A percentile compares a stretch with the other conserved stretches of the same genome.
phyloP scores from a whole-genome alignment of 2,113 vertebrate genomes.

The Pelodiscus sinensis region DNA sequence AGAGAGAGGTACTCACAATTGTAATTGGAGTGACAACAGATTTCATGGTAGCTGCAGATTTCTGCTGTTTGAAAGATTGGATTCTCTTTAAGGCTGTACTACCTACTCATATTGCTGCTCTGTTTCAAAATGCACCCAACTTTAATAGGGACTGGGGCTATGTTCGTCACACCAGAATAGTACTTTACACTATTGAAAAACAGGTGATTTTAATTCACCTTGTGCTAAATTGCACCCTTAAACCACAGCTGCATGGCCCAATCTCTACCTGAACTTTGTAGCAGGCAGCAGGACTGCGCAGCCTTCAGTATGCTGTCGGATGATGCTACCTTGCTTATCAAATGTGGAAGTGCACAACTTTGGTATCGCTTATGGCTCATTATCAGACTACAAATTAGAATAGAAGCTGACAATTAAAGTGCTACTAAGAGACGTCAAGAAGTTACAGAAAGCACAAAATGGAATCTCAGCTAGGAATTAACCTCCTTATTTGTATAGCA shows the following conservation, averaged over 20 bases:
- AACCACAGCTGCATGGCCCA: constrained; percentile 26
- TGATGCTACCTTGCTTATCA: background rate
- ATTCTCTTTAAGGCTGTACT: constrained; percentile 54
- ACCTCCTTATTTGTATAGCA: background rate
- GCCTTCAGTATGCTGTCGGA: background rate
- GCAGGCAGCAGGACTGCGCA: background rate
- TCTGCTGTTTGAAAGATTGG: constrained; percentile 52
- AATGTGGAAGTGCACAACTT: background rate
- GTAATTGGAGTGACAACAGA: constrained; percentile 71
- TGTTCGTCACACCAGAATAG: background rate
- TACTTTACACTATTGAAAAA: background rate
- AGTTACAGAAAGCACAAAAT: constrained; percentile 51
- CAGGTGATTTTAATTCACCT: constrained; percentile 38
- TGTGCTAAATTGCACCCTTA: constrained; percentile 34
- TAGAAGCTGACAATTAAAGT: constrained; percentile 25
- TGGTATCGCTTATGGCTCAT: background rate
- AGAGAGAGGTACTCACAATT: constrained; percentile 69
- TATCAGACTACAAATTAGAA: background rate
- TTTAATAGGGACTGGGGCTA: background rate
- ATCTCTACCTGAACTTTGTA: background rate
- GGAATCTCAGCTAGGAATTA: constrained; percentile 10
- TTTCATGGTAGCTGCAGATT: constrained; percentile 72
- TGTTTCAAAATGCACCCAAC: constrained; percentile 51
- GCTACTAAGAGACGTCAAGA: constrained; percentile 38
- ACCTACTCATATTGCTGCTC: constrained; percentile 18